Evolutionary conservation across 2,113 vertebrate genomes (phyloP).

Genomic region (Nyctereutes procyonoides): DNA sequence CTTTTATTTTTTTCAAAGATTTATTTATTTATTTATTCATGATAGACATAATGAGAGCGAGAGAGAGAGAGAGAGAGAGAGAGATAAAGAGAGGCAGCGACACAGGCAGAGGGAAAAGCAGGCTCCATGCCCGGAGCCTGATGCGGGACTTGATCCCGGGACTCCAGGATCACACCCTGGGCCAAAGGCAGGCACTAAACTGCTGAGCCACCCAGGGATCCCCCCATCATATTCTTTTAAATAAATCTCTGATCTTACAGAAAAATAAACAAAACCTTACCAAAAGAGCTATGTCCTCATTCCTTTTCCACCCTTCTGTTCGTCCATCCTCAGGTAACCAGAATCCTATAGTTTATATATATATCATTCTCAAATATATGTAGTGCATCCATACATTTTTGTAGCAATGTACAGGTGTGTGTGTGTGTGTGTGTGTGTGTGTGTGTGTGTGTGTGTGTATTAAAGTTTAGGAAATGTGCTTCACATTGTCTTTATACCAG

Average conservation of each 20-base stretch:
- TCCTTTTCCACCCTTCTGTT: background rate
- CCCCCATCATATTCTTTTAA: background rate
- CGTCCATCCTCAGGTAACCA: background rate
- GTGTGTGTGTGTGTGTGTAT: background rate
- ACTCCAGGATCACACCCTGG: no score
- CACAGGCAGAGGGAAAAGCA: no score
- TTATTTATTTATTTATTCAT: no score
- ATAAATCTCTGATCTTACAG: background rate
- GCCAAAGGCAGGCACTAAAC: no score
- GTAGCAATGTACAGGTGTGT: background rate
- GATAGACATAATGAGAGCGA: no score
- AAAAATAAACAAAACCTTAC: background rate
- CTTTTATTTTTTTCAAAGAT: no score
- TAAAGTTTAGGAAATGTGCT: background rate
- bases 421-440: background rate
- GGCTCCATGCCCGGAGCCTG: no score
- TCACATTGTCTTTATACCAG: background rate
- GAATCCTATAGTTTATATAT: background rate
- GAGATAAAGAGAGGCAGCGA: no score
- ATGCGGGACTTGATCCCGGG: no score
- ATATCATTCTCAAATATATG: background rate
- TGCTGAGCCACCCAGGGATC: no score
- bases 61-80: no score
- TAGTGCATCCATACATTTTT: background rate
- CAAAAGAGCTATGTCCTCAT: background rate